Percentiles rank a stretch among this genome's conserved stretches.
Conservation (phyloP, 2,888 invertebrate species). For the Coenonympha glycerion region DNA sequence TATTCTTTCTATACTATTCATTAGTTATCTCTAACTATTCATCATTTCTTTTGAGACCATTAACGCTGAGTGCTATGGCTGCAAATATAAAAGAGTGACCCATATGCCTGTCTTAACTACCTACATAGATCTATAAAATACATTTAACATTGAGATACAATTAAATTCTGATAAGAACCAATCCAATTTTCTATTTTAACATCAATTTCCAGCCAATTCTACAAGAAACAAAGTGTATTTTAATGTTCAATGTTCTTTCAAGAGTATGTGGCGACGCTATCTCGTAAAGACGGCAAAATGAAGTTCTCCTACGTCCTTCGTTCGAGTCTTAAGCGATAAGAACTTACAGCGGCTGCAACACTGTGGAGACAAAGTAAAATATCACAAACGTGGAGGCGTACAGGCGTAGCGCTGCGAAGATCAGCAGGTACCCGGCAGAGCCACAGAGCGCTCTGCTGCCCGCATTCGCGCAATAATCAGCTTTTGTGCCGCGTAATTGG, state of each 20-base stretch:
- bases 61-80: neutral
- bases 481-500: constrained; percentile 75
- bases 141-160: too few relatives aligned
- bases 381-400: constrained; percentile 8
- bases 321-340: neutral
- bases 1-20: constrained; percentile 1
- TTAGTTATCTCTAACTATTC: neutral
- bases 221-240: neutral
- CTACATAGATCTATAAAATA: too few relatives aligned
- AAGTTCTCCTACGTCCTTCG: neutral
- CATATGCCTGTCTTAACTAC: neutral
- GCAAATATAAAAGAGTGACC: constrained; percentile 41
- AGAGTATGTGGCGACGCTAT: neutral
- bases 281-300: neutral
- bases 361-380: neutral
- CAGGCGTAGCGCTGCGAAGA: constrained; percentile 34
- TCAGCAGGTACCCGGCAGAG: constrained; percentile 18
- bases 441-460: constrained; percentile 29
- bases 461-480: constrained; percentile 69
- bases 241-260: too few relatives aligned
- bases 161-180: too few relatives aligned
- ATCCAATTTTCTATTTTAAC: too few relatives aligned
- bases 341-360: neutral
- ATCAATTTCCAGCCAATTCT: too few relatives aligned
- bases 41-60: neutral